phyloP scores from a whole-genome alignment of 92 coral and sea anemone species.

The Hydrozoanthus gracilis region DNA sequence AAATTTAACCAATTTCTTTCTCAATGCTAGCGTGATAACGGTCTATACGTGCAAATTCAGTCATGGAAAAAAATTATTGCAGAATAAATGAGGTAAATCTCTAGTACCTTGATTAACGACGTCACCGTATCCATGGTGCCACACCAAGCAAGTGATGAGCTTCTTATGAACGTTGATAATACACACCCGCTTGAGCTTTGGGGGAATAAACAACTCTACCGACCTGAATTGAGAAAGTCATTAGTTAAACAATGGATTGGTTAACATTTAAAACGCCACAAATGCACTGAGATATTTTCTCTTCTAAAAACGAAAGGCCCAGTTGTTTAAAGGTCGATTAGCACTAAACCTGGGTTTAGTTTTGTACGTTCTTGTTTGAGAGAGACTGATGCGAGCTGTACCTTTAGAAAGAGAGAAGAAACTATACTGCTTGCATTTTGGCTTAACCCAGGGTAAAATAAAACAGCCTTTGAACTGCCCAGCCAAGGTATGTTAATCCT shows the following conservation, averaged over 20 bases:
- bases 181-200: constrained; percentile 77
- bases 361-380: too few relatives aligned
- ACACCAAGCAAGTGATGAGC: constrained; percentile 86
- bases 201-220: constrained; percentile 82
- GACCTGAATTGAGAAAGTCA: constrained; percentile 60
- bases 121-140: constrained; percentile 89
- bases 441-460: too few relatives aligned
- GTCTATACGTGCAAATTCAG: neutral
- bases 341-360: too few relatives aligned
- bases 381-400: too few relatives aligned
- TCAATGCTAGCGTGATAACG: neutral
- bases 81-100: neutral
- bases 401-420: too few relatives aligned
- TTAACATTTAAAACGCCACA: neutral
- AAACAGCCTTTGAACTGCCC: too few relatives aligned
- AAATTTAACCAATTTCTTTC: too few relatives aligned
- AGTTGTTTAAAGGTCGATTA: too few relatives aligned
- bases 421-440: too few relatives aligned
- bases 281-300: neutral
- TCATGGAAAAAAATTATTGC: neutral
- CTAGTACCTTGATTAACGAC: constrained; percentile 51
- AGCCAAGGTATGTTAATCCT: too few relatives aligned
- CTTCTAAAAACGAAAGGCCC: too few relatives aligned
- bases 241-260: neutral
- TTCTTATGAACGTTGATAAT: constrained; percentile 85